Evolutionary conservation across 2,797 vertebrate species (phyloP).

Genomic region (Leptoclinus maculatus): DNA sequence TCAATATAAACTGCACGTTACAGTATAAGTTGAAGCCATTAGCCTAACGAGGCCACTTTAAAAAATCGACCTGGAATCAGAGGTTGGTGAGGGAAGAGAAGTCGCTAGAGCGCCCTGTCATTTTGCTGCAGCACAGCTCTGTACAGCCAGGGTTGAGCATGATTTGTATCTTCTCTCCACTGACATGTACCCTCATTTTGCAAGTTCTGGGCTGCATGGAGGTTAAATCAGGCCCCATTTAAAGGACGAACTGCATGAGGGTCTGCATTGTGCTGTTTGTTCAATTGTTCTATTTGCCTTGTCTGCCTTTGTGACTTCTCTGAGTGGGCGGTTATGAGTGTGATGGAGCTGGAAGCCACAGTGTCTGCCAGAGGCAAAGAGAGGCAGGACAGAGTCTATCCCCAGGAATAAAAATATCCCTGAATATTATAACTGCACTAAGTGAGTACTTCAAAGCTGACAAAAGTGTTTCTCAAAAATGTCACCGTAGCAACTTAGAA

Average conservation of each 20-base stretch:
- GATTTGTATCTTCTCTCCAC: conserved; percentile 23
- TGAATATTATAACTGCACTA: conserved; percentile 29
- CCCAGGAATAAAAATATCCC: conserved; percentile 64
- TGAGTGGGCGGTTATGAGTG: conserved; percentile 66
- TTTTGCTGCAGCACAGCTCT: conserved; percentile 31
- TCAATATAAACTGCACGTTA: background rate
- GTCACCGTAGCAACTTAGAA: conserved; percentile 25
- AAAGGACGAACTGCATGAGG: conserved; percentile 29
- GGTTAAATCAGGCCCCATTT: conserved; percentile 30
- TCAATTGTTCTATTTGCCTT: conserved; percentile 60
- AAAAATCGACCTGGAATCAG: conserved; percentile 14
- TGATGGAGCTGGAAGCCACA: conserved; percentile 61
- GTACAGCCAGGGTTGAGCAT: conserved; percentile 9
- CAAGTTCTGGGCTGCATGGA: conserved; percentile 11
- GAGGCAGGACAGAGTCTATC: conserved; percentile 47
- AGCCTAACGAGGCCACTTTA: conserved; percentile 1
- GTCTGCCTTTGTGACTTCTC: conserved; percentile 53
- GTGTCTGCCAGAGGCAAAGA: conserved; percentile 65
- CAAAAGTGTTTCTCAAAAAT: conserved; percentile 45
- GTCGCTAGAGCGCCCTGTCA: conserved; percentile 12
- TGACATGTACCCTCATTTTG: conserved; percentile 41
- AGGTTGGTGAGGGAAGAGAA: conserved; percentile 18
- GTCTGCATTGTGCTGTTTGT: conserved; percentile 39
- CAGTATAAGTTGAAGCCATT: background rate
- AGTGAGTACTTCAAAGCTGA: conserved; percentile 30